Percentiles rank a stretch among this genome's conserved stretches.
Evolutionary conservation across 2,113 vertebrate species (phyloP).

Genomic region (Phoxinus phoxinus): DNA sequence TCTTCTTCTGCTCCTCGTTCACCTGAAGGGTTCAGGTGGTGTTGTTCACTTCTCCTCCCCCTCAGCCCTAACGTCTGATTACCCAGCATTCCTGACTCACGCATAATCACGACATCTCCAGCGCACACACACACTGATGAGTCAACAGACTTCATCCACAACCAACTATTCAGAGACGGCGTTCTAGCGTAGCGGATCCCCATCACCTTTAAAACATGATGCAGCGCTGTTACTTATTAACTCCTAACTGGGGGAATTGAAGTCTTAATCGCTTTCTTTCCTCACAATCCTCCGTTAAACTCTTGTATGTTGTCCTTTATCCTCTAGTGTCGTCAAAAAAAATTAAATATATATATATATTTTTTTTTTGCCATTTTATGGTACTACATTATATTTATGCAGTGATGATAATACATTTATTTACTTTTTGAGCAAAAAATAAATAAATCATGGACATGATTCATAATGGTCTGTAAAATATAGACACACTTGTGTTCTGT

Average conservation of each 20-base stretch:
- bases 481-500: no score
- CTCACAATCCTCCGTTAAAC: background rate
- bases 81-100: slow-evolving; percentile 39
- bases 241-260: background rate
- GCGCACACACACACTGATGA: slow-evolving; percentile 6
- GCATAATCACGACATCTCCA: slow-evolving; percentile 32
- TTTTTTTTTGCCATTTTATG: no score
- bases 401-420: no score
- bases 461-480: no score
- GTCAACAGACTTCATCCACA: background rate
- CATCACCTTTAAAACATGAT: background rate
- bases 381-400: no score
- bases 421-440: no score
- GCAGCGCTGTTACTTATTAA: no score
- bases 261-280: background rate
- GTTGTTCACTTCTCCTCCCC: slow-evolving; percentile 54
- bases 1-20: slow-evolving; percentile 41
- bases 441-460: no score
- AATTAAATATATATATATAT: no score
- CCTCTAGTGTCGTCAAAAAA: no score
- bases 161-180: background rate
- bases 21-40: slow-evolving; percentile 59
- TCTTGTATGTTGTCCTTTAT: background rate
- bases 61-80: slow-evolving; percentile 49
- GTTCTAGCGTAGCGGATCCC: background rate